phyloP scores from a whole-genome alignment of 1,140 invertebrate species.

The Drosophila virilis region DNA sequence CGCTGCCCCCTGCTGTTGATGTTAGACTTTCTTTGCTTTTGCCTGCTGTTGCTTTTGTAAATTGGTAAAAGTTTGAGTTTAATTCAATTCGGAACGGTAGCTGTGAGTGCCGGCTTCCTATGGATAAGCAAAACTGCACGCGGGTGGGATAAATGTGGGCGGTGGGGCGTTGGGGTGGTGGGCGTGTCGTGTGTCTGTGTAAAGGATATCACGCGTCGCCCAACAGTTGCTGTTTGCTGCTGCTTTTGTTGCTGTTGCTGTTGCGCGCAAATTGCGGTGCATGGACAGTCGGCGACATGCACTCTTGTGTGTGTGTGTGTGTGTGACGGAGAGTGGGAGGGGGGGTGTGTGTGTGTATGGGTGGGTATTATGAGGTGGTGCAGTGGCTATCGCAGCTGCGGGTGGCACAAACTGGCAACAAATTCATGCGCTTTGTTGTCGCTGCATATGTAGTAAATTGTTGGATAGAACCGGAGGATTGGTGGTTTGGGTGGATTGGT shows the following conservation, averaged over 20 bases:
- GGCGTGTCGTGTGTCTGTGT: slow-evolving; percentile 52
- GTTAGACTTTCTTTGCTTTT: slow-evolving; percentile 31
- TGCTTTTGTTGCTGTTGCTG: slow-evolving; percentile 9
- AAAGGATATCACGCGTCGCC: slow-evolving; percentile 72
- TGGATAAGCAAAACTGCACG: slow-evolving; percentile 67
- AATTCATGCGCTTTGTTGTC: slow-evolving; percentile 71
- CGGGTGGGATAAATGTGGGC: neutral
- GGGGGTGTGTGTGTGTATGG: neutral
- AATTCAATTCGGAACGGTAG: slow-evolving; percentile 84
- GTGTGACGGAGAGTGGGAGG: slow-evolving; percentile 13
- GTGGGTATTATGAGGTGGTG: neutral
- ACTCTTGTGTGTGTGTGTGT: neutral
- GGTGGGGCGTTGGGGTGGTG: neutral
- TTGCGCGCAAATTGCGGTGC: slow-evolving; percentile 77
- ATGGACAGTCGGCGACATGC: slow-evolving; percentile 60
- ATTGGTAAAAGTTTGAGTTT: slow-evolving; percentile 83
- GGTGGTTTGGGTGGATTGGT: slow-evolving; percentile 1
- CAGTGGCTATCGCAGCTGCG: slow-evolving; percentile 22
- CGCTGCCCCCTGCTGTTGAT: slow-evolving; percentile 6
- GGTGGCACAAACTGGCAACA: slow-evolving; percentile 57
- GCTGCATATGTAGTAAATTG: slow-evolving; percentile 48
- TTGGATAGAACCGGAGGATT: slow-evolving; percentile 24
- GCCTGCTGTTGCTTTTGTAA: slow-evolving; percentile 79
- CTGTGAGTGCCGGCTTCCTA: slow-evolving; percentile 82
- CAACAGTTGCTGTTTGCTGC: slow-evolving; percentile 40